phyloP scores from a whole-genome alignment of 2,797 vertebrate genomes.

The Labroides dimidiatus region DNA sequence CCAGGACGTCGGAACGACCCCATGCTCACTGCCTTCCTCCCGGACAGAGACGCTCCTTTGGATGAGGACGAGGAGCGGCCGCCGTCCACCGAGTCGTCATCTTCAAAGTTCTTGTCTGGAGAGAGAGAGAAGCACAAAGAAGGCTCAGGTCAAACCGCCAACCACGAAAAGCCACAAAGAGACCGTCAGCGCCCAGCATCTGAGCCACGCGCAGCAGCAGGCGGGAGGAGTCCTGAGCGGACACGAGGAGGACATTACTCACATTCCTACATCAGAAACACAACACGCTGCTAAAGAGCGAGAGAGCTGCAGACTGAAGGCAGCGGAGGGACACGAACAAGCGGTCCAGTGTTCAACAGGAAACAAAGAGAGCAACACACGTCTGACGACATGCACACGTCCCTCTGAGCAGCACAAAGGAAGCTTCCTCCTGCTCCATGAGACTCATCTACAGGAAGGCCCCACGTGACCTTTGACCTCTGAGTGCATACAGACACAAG shows the following conservation, averaged over 20 bases:
- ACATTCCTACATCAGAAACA: conserved; percentile 41
- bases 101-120: conserved; percentile 96
- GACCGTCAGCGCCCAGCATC: no score
- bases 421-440: no score
- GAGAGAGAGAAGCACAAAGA: conserved; percentile 27
- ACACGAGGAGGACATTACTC: conserved; percentile 19
- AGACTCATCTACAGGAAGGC: no score
- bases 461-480: no score
- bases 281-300: background rate
- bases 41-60: conserved; percentile 83
- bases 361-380: background rate
- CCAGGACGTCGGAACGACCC: conserved; percentile 86
- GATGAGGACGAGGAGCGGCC: conserved; percentile 91
- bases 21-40: conserved; percentile 72
- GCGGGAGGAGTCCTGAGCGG: conserved; percentile 22
- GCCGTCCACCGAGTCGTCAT: conserved; percentile 96
- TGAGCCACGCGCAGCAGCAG: background rate
- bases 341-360: conserved; percentile 19
- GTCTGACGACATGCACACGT: no score
- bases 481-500: background rate
- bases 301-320: no score
- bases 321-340: conserved; percentile 38
- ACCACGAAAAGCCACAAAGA: no score
- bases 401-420: no score
- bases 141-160: background rate